Base-by-base conservation (phyloP, 2,888 invertebrate species). In the Theodoxus fluviatilis region DNA sequence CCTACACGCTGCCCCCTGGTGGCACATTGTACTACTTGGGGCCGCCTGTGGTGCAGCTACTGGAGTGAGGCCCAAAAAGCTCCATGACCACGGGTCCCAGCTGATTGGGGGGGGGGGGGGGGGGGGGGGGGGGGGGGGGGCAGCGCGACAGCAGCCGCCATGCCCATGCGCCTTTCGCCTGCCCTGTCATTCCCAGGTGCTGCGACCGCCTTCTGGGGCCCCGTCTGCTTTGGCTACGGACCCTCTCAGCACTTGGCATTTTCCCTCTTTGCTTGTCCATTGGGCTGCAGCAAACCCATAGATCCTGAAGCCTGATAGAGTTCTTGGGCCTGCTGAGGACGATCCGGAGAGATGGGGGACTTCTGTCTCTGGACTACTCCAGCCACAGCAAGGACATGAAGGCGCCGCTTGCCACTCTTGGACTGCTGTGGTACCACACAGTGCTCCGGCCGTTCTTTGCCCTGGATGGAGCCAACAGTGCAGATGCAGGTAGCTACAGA, bases 191-290 rank as follows among this genome's bases (percentile, higher is more conserved):
- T n/a, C n/a, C n/a, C n/a, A n/a, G n/a, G n/a, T n/a, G n/a, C n/a
- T n/a, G n/a, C n/a, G n/a, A n/a, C n/a, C n/a, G 92, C n/a, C 84
- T 92, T 52, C 90, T 92, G 90, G 90, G 91, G 6, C 91, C n/a
- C 91, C 0, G 91, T 92, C 6, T 91, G 91, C 78, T 92, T 92
- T 82, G 92, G 92, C 3, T 92, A 91, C 78, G 92, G 92, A 18
- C 87, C 91, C 47, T 91, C 92, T 80, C 73, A 73, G 63, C 40
- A n/a, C n/a, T n/a, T n/a, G n/a, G n/a, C n/a, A n/a, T n/a, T n/a
- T n/a, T n/a, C n/a, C 92, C 92, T 80, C 85, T 92, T 69, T 91
- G 91, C 74, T 89, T 92, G 67, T 92, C 92, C 7, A 86, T 92
- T 69, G 86, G 92, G 63, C 92, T 92, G n/a, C n/a, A n/a, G n/a